These are phyloP conservation scores for Sesamia nonagrioides DNA, from an alignment of 1,140 invertebrate species.

Conservation along the genomic window DNA sequence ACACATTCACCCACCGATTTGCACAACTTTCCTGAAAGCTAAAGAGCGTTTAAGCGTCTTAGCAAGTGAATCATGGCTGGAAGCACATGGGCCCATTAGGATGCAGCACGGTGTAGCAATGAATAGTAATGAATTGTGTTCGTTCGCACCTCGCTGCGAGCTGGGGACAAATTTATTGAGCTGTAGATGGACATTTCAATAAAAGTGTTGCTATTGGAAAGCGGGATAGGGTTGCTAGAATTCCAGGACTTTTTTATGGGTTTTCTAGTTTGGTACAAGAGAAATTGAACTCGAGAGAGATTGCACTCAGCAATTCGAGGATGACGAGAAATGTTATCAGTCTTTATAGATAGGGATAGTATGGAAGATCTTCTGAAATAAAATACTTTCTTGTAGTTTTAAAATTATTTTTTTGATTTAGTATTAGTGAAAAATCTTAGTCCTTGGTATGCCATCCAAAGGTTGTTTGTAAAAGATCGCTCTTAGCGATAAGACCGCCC, in stretches of 20 bases:
- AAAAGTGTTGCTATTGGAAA: constrained; percentile 31
- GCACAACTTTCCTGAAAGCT: constrained; percentile 4
- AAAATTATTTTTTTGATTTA: no score
- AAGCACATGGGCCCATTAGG: constrained; percentile 44
- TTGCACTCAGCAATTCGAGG: no score
- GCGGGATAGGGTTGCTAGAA: constrained; percentile 5
- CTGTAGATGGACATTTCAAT: constrained; percentile 45
- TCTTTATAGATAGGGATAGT: no score
- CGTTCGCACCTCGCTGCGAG: constrained; percentile 51
- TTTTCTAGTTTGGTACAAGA: background rate
- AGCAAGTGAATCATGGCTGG: constrained; percentile 21
- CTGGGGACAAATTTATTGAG: constrained; percentile 42
- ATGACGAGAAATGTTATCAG: no score
- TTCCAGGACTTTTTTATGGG: background rate
- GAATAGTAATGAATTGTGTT: constrained; percentile 60
- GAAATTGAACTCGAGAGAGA: no score
- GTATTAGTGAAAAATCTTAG: no score
- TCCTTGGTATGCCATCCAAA: no score
- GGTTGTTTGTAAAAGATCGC: no score
- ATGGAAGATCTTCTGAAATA: no score
- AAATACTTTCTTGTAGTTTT: no score
- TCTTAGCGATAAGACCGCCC: no score
- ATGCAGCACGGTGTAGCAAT: constrained; percentile 57
- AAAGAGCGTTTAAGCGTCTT: constrained; percentile 1
- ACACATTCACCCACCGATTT: background rate